Percentiles rank a stretch among this genome's conserved stretches.
Conservation (phyloP, 2,888 invertebrate species). For the Coremacera marginata region DNA sequence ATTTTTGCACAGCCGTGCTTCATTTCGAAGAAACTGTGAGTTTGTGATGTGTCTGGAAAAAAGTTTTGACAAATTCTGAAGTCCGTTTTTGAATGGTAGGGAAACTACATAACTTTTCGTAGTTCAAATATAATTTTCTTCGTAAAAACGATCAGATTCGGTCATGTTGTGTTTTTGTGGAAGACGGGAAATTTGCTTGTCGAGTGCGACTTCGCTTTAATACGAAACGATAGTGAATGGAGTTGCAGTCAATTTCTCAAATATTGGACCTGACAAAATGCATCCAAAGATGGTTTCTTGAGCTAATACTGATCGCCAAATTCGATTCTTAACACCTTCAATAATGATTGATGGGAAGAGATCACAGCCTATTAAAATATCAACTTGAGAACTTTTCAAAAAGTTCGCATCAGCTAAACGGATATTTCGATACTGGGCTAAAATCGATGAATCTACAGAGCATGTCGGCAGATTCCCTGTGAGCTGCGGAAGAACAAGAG, state of each 20-base stretch:
- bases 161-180: too few relatives aligned
- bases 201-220: too few relatives aligned
- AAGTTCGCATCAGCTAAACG: neutral
- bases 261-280: too few relatives aligned
- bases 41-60: neutral
- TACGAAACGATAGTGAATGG: too few relatives aligned
- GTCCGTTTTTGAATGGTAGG: neutral
- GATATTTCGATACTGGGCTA: too few relatives aligned
- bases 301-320: too few relatives aligned
- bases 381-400: neutral
- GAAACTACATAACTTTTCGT: conserved; percentile 1
- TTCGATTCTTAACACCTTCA: too few relatives aligned
- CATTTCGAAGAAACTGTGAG: conserved; percentile 2
- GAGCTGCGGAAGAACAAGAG: neutral
- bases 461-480: conserved; percentile 5
- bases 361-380: too few relatives aligned
- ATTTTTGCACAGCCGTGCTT: neutral
- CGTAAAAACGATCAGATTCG: neutral
- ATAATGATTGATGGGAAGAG: too few relatives aligned
- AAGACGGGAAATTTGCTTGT: too few relatives aligned
- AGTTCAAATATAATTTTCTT: neutral
- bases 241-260: too few relatives aligned
- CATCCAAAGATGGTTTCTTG: too few relatives aligned
- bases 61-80: neutral
- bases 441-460: neutral